These are phyloP conservation scores for Plebejus melissa DNA, from an alignment of 2,888 invertebrate species.

Conservation along the genomic window DNA sequence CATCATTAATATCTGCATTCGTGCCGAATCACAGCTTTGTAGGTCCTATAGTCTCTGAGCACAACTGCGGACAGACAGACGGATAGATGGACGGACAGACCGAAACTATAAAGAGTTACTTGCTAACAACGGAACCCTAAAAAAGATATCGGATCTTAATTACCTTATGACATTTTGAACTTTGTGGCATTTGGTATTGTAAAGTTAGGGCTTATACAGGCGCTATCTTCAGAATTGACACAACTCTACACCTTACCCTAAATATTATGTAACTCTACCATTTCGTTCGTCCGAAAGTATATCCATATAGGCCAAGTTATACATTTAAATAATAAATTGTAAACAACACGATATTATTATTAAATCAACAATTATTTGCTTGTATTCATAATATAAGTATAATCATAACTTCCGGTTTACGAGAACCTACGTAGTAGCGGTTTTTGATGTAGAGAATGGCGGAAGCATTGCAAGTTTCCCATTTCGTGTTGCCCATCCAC, in stretches of 20 bases:
- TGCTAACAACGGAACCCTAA: too few species aligned
- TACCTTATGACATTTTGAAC: background rate
- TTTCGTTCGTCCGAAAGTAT: too few species aligned
- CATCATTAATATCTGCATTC: too few species aligned
- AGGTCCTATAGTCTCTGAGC: too few species aligned
- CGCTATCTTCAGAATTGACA: background rate
- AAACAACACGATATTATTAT: background rate
- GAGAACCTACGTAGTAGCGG: conserved; percentile 32
- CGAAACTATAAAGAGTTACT: too few species aligned
- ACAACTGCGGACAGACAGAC: too few species aligned
- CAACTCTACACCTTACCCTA: background rate
- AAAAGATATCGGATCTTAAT: background rate
- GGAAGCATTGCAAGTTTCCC: background rate
- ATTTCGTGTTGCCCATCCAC: background rate
- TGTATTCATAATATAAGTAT: background rate
- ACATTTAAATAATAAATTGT: background rate
- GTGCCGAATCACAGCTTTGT: too few species aligned
- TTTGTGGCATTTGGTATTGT: background rate
- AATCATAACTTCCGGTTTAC: background rate
- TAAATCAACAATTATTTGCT: background rate
- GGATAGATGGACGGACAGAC: too few species aligned
- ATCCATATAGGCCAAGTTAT: too few species aligned
- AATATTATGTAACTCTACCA: background rate
- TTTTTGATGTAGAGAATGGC: conserved; percentile 15
- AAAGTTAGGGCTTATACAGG: background rate